Base-by-base conservation (phyloP, 2,113 vertebrate species). In the Blennius ocellaris region DNA sequence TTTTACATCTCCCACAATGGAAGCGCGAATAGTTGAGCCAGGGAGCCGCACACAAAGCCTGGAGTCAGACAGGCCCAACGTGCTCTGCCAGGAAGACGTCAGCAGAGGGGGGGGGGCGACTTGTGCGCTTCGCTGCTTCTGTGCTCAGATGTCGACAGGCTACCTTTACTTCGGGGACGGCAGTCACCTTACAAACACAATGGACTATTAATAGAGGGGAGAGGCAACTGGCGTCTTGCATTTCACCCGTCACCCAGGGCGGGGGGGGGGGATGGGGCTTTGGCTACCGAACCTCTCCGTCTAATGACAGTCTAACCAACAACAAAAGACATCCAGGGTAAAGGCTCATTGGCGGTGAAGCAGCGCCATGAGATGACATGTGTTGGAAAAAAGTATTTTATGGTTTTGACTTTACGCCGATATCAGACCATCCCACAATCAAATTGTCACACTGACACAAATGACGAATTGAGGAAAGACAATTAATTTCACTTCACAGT, bases 121-220 rank as follows among this genome's bases (percentile, higher is more conserved):
- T 55, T 0, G 0, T 53, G 57, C n/a, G 54, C 76, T 69, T 67
- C 73, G 49, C 48, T 64, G 81, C 73, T 62, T 82, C 60, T 49
- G 73, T 47, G 64, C 90, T 91, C 84, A 44, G 83, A 89, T 87
- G 85, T 86, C 67, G 8, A 71, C 37, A 3, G 83, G 85, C 73
- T 85, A 88, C 80, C 79, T 87, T 90, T 81, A 81, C 73, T 86
- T 76, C 47, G 59, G 69, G 48, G 69, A 85, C 73, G 68, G 47
- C 84, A 86, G 81, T 77, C 85, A 82, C 87, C 86, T 91, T 82
- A 79, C 72, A 30, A 86, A 86, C 84, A 91, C 83, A 90, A 90
- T 90, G 82, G 90, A 84, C 91, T 92, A 90, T 87, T 90, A 90
- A 90, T 88, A 30, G 21, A 90, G 69, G 51, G 59, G 56, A 65